Percentiles rank a stretch among this genome's conserved stretches.
phyloP scores from a whole-genome alignment of 2,797 vertebrate genomes.

The Nannoperca obscura region DNA sequence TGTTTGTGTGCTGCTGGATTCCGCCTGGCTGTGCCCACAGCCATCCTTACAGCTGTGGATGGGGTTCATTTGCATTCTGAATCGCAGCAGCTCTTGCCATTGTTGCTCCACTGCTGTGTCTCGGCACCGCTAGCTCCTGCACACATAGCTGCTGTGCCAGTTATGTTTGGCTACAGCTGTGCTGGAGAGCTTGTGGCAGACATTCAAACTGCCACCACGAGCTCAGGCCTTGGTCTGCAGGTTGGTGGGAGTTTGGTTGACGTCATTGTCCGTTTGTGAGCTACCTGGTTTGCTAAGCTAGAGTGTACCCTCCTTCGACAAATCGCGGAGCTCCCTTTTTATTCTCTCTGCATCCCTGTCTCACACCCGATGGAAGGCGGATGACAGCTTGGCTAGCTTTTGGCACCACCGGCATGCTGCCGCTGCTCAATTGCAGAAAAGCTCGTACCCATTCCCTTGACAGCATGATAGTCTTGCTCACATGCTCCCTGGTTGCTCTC shows the following conservation, averaged over 20 bases:
- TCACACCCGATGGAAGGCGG: constrained; percentile 67
- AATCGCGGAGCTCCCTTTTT: constrained; percentile 28
- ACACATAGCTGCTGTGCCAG: constrained; percentile 52
- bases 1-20: constrained; percentile 66
- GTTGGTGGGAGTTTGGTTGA: constrained; percentile 23
- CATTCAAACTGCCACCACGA: constrained; percentile 43
- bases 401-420: constrained; percentile 26
- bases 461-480: constrained; percentile 53
- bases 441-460: constrained; percentile 48
- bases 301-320: constrained; percentile 23
- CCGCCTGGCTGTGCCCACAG: constrained; percentile 62
- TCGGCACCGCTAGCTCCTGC: constrained; percentile 49
- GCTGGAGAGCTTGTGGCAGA: constrained; percentile 60
- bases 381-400: constrained; percentile 58
- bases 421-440: constrained; percentile 64
- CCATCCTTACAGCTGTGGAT: constrained; percentile 74
- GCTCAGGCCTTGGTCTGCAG: constrained; percentile 32
- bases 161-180: constrained; percentile 63
- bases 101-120: constrained; percentile 66
- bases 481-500: constrained; percentile 44
- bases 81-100: constrained; percentile 58
- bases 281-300: constrained; percentile 28
- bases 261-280: constrained; percentile 32
- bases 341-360: constrained; percentile 30
- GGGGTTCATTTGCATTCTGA: constrained; percentile 75